Evolutionary conservation across 2,797 vertebrate genomes (phyloP).

Genomic region (Channallabes apus): DNA sequence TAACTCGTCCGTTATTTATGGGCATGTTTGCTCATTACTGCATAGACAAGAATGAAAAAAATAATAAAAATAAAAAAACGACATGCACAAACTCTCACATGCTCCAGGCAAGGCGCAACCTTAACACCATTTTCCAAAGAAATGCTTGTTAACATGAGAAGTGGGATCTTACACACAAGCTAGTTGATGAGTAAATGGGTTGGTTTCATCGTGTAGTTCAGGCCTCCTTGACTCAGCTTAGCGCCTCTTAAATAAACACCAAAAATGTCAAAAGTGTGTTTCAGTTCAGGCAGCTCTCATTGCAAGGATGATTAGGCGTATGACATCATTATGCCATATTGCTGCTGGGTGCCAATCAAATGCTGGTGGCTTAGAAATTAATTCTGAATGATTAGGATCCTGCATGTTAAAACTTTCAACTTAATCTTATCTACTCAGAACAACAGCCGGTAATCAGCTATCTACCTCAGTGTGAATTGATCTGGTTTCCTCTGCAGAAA

Average conservation of each 20-base stretch:
- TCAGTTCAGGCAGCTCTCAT: not conserved
- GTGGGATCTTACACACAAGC: not conserved
- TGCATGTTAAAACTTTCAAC: not conserved
- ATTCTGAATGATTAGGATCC: slow-evolving; percentile 17
- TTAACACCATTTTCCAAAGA: slow-evolving; percentile 10
- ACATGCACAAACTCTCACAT: slow-evolving; percentile 21
- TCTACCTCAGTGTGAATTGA: slow-evolving; percentile 4
- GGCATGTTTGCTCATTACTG: slow-evolving; percentile 41
- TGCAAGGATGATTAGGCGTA: slow-evolving; percentile 20
- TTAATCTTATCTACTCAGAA: not conserved
- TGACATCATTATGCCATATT: slow-evolving; percentile 24
- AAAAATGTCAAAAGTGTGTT: not conserved
- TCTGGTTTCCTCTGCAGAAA: not conserved
- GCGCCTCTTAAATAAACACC: not conserved
- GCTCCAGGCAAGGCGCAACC: slow-evolving; percentile 7
- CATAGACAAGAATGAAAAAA: slow-evolving; percentile 37
- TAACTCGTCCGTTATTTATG: slow-evolving; percentile 30
- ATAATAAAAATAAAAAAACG: slow-evolving; percentile 37
- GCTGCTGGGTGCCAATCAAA: slow-evolving; percentile 22
- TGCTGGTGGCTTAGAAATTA: not conserved
- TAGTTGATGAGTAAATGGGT: not conserved
- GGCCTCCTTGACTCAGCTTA: not conserved
- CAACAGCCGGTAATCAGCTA: not conserved
- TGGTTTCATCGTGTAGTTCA: slow-evolving; percentile 5
- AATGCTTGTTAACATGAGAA: slow-evolving; percentile 29